Base-by-base conservation (phyloP, 2,888 invertebrate species). In the Panzeria rudis region DNA sequence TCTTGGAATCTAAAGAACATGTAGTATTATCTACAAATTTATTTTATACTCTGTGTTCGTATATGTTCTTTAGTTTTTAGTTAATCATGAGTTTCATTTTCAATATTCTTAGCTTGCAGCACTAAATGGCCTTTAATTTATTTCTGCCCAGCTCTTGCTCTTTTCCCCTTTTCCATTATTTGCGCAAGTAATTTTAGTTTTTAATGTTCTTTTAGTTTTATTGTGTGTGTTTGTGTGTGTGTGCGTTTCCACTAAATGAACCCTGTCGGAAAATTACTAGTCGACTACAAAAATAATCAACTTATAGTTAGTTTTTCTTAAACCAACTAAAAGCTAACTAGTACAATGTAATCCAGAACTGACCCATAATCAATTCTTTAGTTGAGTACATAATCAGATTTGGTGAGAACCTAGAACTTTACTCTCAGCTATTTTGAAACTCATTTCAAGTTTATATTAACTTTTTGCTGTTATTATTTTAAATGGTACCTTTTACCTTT, bases 21-120 rank as follows among this genome's bases (percentile, higher is more conserved):
- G 20, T 32, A 15, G 50, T 69, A 8, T 41, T 78, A 47, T 23
- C 8, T 77, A 44, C 29, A 68, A 50, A 38, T 68, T 41, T n/a
- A 25, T 71, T 15, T 29, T 47, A 13, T 20, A 56, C 9, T 13
- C 20, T 11, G 7, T 23, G 2, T 23, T 32, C n/a, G 13, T 66
- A 20, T 15, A 13, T 56, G 17, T 61, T 72, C 35, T 79, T 62
- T 56, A 47, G 44, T 64, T 79, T 72, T 64, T 64, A 72, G 71
- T 54, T 79, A 64, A 79, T 72, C 64, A 79, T 64, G 62, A 44
- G 61, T 78, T 71, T 41, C 41, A 52, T 66, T 80, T 80, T 64
- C 79, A 72, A 72, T 64, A 64, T 41, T 44, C 44, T 44, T 64
- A 64, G 44, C 25, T 25, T 52, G 44, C 13, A 25, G 17, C 35